Conservation (phyloP, 2,113 vertebrate species). For the Cyanistes caeruleus region DNA sequence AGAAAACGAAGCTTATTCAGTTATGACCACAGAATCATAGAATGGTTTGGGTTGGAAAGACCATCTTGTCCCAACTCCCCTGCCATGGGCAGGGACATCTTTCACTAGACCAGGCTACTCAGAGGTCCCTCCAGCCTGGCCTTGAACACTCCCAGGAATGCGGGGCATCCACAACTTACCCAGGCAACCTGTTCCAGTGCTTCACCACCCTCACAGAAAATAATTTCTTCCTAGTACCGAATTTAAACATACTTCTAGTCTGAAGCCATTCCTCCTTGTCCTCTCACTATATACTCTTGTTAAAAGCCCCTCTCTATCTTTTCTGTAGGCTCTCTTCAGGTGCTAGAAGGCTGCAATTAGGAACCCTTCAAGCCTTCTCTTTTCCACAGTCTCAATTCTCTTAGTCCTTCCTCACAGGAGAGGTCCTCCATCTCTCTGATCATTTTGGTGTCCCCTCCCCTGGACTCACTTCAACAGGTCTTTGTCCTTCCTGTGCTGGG, state of each 20-base stretch:
- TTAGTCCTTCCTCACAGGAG: background rate
- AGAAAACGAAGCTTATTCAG: background rate
- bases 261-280: background rate
- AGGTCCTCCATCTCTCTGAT: background rate
- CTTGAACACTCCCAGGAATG: background rate
- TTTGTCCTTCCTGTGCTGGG: background rate
- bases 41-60: background rate
- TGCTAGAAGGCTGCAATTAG: background rate
- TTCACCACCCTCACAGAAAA: background rate
- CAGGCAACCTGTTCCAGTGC: background rate
- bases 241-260: background rate
- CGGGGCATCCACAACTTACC: background rate
- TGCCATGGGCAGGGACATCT: background rate
- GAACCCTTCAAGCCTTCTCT: background rate
- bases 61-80: accelerated
- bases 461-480: background rate
- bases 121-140: background rate
- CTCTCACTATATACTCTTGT: background rate
- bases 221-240: background rate
- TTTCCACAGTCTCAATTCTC: background rate
- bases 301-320: background rate
- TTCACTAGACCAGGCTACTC: background rate
- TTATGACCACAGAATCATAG: background rate
- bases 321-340: background rate
- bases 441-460: background rate